These are phyloP conservation scores for Enteromius mattozi DNA, from an alignment of 2,797 vertebrate species.

Conservation along the genomic window DNA sequence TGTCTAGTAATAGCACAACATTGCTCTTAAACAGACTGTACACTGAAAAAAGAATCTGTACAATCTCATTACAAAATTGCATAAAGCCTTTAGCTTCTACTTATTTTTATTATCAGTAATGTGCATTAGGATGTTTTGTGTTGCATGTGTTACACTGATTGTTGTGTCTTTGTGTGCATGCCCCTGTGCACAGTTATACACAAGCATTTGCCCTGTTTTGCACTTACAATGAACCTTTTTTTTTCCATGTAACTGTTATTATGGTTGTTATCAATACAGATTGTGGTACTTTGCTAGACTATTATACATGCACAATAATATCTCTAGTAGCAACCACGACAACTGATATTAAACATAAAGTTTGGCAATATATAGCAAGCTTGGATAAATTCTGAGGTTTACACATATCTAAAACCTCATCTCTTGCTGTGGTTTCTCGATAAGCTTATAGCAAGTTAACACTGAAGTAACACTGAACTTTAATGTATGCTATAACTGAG, in stretches of 20 bases:
- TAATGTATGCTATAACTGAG: neutral
- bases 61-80: neutral
- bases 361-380: no score
- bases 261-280: neutral
- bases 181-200: neutral
- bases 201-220: neutral
- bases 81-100: neutral
- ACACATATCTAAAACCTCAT: conserved; percentile 14
- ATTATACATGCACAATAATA: neutral
- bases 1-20: neutral
- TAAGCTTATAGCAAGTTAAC: neutral
- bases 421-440: neutral
- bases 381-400: neutral
- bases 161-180: neutral
- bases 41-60: neutral
- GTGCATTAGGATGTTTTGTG: neutral
- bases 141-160: neutral
- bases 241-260: neutral
- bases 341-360: no score
- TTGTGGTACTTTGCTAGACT: neutral
- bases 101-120: neutral
- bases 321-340: neutral
- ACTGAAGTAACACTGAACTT: neutral
- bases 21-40: neutral
- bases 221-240: neutral